These are phyloP conservation scores for Drosophila sechellia DNA, from an alignment of 1,140 invertebrate species.

Conservation along the genomic window DNA sequence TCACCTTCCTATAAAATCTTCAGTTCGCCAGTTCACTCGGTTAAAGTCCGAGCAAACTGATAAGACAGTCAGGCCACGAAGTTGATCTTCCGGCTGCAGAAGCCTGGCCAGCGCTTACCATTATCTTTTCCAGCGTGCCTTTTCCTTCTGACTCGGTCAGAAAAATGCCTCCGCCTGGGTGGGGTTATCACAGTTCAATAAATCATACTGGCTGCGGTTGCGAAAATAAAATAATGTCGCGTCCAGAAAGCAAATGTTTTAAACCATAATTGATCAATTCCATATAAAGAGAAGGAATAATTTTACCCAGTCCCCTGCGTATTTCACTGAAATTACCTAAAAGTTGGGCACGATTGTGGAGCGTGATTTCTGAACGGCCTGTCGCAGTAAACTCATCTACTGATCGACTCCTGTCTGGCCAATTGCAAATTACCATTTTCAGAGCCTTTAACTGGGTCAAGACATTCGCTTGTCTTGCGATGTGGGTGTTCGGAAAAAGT, in stretches of 20 bases:
- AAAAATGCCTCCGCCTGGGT: constrained; percentile 11
- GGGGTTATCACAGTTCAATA: constrained; percentile 51
- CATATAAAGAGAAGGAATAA: constrained; percentile 2
- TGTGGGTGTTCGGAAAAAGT: constrained; percentile 1
- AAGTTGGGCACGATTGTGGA: constrained; percentile 11
- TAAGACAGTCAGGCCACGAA: constrained; percentile 14
- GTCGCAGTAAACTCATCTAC: constrained; percentile 5
- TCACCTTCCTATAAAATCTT: too few relatives aligned
- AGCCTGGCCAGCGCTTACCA: constrained; percentile 14
- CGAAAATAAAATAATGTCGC: constrained; percentile 7
- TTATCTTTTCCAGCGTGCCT: constrained; percentile 19
- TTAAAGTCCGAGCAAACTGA: constrained; percentile 40
- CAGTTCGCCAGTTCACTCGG: background rate
- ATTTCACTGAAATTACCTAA: constrained; percentile 29
- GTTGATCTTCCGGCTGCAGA: constrained; percentile 23
- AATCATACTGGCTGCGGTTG: constrained; percentile 39
- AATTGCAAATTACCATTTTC: constrained; percentile 13
- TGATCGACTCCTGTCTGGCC: background rate
- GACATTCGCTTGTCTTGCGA: constrained; percentile 13
- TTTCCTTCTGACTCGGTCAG: constrained; percentile 61
- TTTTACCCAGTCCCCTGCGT: constrained; percentile 20
- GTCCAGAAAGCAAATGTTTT: constrained; percentile 16
- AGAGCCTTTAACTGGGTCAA: constrained; percentile 24
- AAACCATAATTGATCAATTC: constrained; percentile 48
- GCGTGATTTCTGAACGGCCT: constrained; percentile 43